A percentile compares a stretch with the other conserved stretches of the same genome.
phyloP scores from a whole-genome alignment of 2,888 invertebrate genomes.

The Epinotia bilunana region DNA sequence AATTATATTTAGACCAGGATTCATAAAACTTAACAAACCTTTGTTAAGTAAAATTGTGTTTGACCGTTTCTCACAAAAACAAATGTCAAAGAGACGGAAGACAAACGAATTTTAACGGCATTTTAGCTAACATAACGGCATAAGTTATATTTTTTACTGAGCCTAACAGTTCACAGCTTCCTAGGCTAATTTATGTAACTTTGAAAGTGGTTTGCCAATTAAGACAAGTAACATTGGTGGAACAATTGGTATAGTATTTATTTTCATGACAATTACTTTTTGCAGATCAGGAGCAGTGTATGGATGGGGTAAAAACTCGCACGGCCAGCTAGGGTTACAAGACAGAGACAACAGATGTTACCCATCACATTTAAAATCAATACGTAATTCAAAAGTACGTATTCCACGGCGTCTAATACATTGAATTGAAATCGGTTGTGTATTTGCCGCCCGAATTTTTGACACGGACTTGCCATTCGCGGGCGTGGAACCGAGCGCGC shows the following conservation, averaged over 20 bases:
- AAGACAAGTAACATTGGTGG: background rate
- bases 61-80: too few species aligned
- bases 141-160: too few species aligned
- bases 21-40: too few species aligned
- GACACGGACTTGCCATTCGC: too few species aligned
- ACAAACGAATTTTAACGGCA: too few species aligned
- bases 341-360: constrained; percentile 87
- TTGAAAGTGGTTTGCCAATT: background rate
- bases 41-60: too few species aligned
- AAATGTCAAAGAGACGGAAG: too few species aligned
- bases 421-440: too few species aligned
- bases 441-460: too few species aligned
- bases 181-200: background rate
- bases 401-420: background rate
- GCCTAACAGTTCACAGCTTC: background rate
- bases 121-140: too few species aligned
- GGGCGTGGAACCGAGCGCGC: background rate
- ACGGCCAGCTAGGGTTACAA: constrained; percentile 93
- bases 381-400: constrained; percentile 88
- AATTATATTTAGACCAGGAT: background rate
- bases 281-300: constrained; percentile 90
- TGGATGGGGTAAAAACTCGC: constrained; percentile 94
- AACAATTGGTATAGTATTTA: background rate
- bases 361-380: constrained; percentile 90
- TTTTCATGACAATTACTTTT: constrained; percentile 42